Base-by-base conservation (phyloP, 2,797 vertebrate species). In the Erethizon dorsatum region DNA sequence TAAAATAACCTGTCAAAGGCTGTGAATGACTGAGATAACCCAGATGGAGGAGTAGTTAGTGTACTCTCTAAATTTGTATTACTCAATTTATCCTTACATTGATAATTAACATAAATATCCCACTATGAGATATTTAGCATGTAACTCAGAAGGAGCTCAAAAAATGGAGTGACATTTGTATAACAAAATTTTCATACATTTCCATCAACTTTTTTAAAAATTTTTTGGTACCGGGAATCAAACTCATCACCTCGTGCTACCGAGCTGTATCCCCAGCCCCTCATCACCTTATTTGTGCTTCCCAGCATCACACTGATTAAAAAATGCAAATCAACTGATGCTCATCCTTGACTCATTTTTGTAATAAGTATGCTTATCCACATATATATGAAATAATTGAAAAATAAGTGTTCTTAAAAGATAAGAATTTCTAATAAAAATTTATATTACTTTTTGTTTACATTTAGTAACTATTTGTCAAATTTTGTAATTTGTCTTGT, bases 231-330 rank as follows among this genome's bases (percentile, higher is more conserved):
- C 37, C 37, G 37, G 37, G 37, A 41, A 41, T 41, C 37, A 41
- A 41, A 41, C 37, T 41, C 37, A 41, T 41, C 37, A 41, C 37
- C 37, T 41, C 37, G 37, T 41, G 37, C 37, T 41, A 41, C 37
- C 37, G 37, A 41, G 37, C 37, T 41, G 37, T 41, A 41, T 41
- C 37, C 37, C 37, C 37, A 41, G 37, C 37, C 37, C 37, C 37
- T 41, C 37, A 41, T 65, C n/a, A 59, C 33, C 65, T 96, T 31
- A 84, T 86, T 93, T 90, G 80, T 69, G 8, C 37, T 93, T 91
- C 5, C n/a, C 41, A 91, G 11, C 3, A 59, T 57, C 89, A 37
- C 28, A 75, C 6, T 69, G 47, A 88, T 71, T 67, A 93, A 94
- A 90, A 90, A 85, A 65, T 73, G 3, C 90, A 84, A 80, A 61